phyloP scores from a whole-genome alignment of 2,888 invertebrate genomes.

The Alsophila aescularia region DNA sequence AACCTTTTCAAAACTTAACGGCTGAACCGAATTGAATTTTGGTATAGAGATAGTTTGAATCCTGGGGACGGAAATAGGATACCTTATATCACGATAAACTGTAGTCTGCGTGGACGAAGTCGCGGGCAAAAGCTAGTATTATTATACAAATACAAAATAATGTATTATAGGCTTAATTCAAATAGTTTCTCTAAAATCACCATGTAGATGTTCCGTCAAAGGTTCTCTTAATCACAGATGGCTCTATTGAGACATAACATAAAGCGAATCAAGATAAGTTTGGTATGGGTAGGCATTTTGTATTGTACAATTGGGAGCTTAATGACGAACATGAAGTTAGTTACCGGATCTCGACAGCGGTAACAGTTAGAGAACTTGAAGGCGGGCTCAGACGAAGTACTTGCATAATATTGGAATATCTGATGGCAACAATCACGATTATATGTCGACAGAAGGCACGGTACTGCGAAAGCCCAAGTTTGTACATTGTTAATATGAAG shows the following conservation, averaged over 20 bases:
- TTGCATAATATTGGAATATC: constrained; percentile 5
- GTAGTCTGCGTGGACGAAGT: too few relatives aligned
- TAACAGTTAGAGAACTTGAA: constrained; percentile 15
- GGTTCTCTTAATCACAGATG: background rate
- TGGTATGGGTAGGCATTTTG: constrained; percentile 7
- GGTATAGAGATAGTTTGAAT: too few relatives aligned
- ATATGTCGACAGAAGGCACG: background rate
- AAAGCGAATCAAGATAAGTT: constrained; percentile 7
- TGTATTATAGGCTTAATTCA: too few relatives aligned
- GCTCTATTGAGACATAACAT: background rate
- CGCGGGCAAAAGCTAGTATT: too few relatives aligned
- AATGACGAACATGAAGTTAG: constrained; percentile 20
- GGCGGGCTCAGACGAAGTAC: constrained; percentile 11
- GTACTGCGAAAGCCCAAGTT: constrained; percentile 1
- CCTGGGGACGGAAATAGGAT: too few relatives aligned
- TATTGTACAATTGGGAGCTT: constrained; percentile 20
- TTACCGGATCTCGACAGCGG: constrained; percentile 17
- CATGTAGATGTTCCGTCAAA: background rate
- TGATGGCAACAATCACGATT: constrained; percentile 10
- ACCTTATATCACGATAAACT: too few relatives aligned
- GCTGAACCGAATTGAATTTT: too few relatives aligned
- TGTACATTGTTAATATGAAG: constrained; percentile 1
- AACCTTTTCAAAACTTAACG: too few relatives aligned
- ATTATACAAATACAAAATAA: too few relatives aligned
- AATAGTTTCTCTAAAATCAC: too few relatives aligned